These are phyloP conservation scores for Agonopterix heracliana DNA, from an alignment of 2,888 invertebrate genomes.

Conservation along the genomic window DNA sequence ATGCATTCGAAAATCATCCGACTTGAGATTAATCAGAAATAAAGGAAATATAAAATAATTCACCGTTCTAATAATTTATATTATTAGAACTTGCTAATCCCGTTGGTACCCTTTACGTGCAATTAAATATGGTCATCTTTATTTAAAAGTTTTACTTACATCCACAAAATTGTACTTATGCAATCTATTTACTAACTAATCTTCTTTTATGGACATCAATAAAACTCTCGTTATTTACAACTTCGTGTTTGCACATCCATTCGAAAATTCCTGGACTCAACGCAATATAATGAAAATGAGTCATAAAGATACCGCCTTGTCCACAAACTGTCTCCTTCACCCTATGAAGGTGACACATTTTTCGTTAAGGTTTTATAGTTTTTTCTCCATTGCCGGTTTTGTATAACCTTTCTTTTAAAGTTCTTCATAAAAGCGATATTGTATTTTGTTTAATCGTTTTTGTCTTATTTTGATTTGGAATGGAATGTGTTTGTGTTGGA, in stretches of 20 bases:
- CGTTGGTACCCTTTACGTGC: no score
- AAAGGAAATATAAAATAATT: no score
- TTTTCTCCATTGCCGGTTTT: not conserved
- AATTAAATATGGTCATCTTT: conserved; percentile 18
- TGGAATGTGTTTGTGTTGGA: not conserved
- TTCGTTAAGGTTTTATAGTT: not conserved
- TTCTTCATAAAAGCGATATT: no score
- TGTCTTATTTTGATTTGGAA: no score
- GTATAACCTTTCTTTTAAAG: not conserved
- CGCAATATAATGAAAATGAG: conserved; percentile 32
- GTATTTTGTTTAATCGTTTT: no score
- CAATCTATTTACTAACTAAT: no score
- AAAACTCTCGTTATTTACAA: conserved; percentile 38
- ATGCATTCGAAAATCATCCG: no score
- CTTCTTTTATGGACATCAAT: conserved; percentile 33
- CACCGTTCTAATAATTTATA: no score
- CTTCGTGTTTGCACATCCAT: conserved; percentile 49
- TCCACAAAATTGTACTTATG: no score
- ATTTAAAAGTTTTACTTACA: conserved; percentile 20
- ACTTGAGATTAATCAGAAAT: no score
- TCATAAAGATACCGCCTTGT: conserved; percentile 42
- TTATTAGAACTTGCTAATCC: no score
- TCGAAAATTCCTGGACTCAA: conserved; percentile 21
- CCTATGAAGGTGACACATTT: not conserved
- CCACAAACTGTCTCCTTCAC: conserved; percentile 9